These are phyloP conservation scores for Lontra canadensis DNA, from an alignment of 2,113 vertebrate genomes.

Conservation along the genomic window DNA sequence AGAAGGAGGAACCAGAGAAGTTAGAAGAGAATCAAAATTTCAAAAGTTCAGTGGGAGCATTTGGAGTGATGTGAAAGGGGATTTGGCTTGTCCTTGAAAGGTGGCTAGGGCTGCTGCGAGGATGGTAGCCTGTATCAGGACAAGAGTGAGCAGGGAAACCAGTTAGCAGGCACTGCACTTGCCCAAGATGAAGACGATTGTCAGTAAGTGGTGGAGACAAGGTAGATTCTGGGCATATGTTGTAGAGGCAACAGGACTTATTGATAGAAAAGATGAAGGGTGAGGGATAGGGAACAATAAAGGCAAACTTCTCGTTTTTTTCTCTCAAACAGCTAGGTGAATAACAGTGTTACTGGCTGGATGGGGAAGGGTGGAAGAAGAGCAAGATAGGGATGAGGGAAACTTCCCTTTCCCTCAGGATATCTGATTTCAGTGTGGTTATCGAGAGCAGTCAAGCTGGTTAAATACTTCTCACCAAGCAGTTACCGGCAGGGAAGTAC, in stretches of 20 bases:
- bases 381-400: neutral
- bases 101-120: neutral
- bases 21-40: neutral
- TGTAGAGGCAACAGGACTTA: neutral
- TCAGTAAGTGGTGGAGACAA: neutral
- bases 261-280: neutral
- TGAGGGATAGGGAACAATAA: neutral
- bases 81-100: neutral
- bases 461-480: neutral
- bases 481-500: neutral
- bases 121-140: neutral
- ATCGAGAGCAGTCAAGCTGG: neutral
- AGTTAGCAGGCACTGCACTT: neutral
- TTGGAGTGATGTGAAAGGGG: neutral
- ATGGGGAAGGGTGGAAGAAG: neutral
- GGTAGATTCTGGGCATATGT: neutral
- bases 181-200: neutral
- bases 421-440: neutral
- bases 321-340: neutral
- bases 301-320: neutral
- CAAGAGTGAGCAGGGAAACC: neutral
- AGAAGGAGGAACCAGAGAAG: neutral
- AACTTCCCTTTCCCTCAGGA: neutral
- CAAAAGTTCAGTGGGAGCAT: neutral
- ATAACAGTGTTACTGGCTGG: neutral